phyloP scores from a whole-genome alignment of 2,113 vertebrate genomes.

The Pristiophorus japonicus region DNA sequence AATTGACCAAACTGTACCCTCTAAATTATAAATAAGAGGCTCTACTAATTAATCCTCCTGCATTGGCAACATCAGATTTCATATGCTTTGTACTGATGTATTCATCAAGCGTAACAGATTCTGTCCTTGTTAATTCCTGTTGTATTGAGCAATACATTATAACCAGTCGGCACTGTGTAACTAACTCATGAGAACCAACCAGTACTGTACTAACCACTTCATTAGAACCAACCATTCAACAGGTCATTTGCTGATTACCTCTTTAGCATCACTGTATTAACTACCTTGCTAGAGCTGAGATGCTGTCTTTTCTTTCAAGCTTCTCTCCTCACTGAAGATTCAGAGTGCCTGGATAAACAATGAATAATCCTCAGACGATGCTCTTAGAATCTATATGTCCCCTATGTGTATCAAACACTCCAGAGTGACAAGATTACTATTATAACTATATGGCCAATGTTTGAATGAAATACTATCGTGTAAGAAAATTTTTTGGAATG shows the following conservation, averaged over 20 bases:
- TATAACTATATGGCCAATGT: neutral
- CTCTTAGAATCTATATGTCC: neutral
- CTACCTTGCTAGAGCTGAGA: neutral
- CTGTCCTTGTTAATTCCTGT: neutral
- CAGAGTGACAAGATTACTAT: constrained; percentile 27
- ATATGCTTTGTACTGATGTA: neutral
- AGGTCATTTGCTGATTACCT: neutral
- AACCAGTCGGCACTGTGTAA: neutral
- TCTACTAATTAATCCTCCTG: neutral
- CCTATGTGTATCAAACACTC: neutral
- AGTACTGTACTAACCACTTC: neutral
- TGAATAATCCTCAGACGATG: neutral
- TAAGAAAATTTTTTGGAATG: constrained; percentile 21
- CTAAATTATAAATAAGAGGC: neutral
- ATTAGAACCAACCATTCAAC: neutral
- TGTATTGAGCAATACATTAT: neutral
- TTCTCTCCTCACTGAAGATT: neutral
- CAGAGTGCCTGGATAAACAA: neutral
- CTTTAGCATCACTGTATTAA: constrained; percentile 1
- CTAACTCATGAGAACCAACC: neutral
- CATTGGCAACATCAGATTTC: neutral
- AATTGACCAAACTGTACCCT: neutral
- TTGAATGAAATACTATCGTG: neutral
- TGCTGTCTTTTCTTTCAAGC: neutral
- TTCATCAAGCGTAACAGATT: neutral